Base-by-base conservation (phyloP, 2,797 vertebrate species). In the Menidia menidia region DNA sequence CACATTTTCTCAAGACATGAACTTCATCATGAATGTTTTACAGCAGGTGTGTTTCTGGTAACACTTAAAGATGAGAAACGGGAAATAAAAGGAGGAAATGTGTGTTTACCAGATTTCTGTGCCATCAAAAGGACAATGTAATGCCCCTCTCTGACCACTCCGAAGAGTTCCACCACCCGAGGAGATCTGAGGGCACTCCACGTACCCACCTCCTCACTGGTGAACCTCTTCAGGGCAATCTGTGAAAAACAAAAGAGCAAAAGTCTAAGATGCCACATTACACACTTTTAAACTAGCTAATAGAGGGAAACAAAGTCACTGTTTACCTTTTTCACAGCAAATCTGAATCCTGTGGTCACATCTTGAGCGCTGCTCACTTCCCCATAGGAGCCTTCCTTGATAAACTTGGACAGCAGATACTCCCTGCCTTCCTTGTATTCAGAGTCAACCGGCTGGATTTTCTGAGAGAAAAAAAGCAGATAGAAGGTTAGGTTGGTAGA, bases 311-410 rank as follows among this genome's bases (percentile, higher is more conserved):
- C 0, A 63, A 70, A 50, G 14, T 13, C 13, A 18, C 30, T 51
- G 1, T 6, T 76, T 92, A 99, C 98, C 97, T 96, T 97, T 88
- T 99, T 99, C 72, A 96, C 95, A 39, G 97, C 97, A 61, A 97
- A 99, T 81, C 75, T 92, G 80, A 96, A 98, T 76, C 95, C 95
- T 0, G 96, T 98, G 86, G 93, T 95, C 71, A 95, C 95, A 93
- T 99, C 98, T 79, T 92, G 86, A 84, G 96, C 94, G 56, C 92
- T 89, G 91, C 96, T 94, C 0, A 99, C 97, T 67, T 97, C 96
- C 15, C 98, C 98, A 4, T 96, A 99, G 30, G 96, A 95, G 48
- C 98, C 98, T 64, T 95, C 90, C 67, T 97, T 97, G 72, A 99
- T 83, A 16, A 94, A 94, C 0, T 91, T 73, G 25, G 77, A 79